Conservation (phyloP, 2,113 vertebrate genomes). For the Halcyon senegalensis region DNA sequence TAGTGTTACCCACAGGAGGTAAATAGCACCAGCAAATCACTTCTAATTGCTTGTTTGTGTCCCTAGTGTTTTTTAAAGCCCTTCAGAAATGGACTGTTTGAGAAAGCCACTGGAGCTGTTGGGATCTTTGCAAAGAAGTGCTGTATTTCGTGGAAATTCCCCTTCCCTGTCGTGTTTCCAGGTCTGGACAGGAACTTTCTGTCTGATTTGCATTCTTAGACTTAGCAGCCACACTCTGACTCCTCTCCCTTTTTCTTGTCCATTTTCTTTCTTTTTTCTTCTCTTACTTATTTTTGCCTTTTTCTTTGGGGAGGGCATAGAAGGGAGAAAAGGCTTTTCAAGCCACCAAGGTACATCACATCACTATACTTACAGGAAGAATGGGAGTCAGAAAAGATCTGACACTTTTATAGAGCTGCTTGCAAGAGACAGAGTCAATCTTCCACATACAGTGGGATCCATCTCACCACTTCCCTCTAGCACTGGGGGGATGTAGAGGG, state of each 20-base stretch:
- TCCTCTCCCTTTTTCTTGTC: not conserved
- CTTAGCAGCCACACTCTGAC: not conserved
- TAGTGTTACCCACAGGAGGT: not conserved
- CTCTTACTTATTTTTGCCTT: not conserved
- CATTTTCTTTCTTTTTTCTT: not conserved
- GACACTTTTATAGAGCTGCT: not conserved
- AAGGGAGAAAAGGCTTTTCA: not conserved
- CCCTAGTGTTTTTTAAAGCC: not conserved
- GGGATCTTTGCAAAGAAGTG: not conserved
- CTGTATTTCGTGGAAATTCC: not conserved
- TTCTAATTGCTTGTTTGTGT: not conserved
- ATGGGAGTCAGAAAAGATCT: not conserved
- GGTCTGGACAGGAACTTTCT: not conserved
- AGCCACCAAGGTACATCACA: not conserved
- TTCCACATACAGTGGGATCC: not conserved
- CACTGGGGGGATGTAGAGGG: fast-evolving
- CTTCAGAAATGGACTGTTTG: not conserved
- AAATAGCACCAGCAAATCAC: not conserved
- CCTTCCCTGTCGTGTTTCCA: not conserved
- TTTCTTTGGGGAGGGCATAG: fast-evolving
- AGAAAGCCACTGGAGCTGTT: not conserved
- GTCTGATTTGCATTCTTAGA: not conserved
- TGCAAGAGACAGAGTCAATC: not conserved
- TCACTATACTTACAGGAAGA: not conserved
- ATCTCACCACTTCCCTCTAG: not conserved